Percentiles rank a stretch among this genome's conserved stretches.
phyloP scores from a whole-genome alignment of 2,797 vertebrate species.

The Trichosurus vulpecula region DNA sequence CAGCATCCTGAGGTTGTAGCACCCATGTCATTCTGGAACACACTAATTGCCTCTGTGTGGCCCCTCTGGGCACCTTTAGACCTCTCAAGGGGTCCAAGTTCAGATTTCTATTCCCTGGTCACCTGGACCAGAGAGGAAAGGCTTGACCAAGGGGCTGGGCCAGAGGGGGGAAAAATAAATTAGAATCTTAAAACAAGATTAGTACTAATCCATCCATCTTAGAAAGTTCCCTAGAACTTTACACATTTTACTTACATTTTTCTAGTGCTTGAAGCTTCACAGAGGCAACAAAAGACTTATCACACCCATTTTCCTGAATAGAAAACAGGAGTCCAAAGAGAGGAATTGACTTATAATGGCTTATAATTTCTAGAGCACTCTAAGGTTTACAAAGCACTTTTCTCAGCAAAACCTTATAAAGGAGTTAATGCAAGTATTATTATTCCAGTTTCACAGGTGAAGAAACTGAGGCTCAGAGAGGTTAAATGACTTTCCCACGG shows the following conservation, averaged over 20 bases:
- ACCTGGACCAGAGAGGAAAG: not conserved
- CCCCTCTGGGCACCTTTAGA: not conserved
- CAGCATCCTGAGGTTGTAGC: not conserved
- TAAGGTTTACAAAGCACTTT: not conserved
- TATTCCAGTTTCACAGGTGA: not conserved
- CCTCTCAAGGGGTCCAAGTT: not conserved
- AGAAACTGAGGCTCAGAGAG: not conserved
- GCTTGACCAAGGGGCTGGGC: not conserved
- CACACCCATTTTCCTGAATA: not conserved
- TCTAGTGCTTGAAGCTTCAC: not conserved
- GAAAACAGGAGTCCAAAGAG: not conserved
- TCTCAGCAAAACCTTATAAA: not conserved
- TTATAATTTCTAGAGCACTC: not conserved
- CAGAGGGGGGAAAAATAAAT: not conserved
- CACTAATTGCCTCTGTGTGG: too few species aligned
- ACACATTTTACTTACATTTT: not conserved
- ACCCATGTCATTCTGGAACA: not conserved
- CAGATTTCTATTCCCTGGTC: not conserved
- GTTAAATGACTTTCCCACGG: not conserved
- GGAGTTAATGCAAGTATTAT: not conserved
- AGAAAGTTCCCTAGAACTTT: not conserved
- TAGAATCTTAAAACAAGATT: not conserved
- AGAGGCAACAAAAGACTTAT: not conserved
- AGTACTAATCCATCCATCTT: not conserved
- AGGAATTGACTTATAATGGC: not conserved